Percentiles rank a stretch among this genome's conserved stretches.
Conservation (phyloP, 2,113 vertebrate genomes). For the Struthio camelus region DNA sequence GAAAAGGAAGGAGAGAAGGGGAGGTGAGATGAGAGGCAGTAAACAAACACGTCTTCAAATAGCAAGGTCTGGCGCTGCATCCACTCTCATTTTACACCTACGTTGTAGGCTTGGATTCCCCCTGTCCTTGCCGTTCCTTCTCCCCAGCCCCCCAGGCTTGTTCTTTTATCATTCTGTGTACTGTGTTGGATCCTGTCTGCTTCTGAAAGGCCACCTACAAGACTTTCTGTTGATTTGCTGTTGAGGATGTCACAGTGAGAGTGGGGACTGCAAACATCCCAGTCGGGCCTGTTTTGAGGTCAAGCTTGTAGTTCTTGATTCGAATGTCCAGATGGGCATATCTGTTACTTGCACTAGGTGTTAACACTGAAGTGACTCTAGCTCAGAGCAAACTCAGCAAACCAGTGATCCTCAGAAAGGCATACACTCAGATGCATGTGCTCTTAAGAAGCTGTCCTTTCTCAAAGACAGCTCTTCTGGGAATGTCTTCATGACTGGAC, state of each 20-base stretch:
- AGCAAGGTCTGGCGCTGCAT: not conserved
- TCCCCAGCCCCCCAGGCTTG: not conserved
- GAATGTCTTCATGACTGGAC: not conserved
- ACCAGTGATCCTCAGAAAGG: not conserved
- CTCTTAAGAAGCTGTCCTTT: not conserved
- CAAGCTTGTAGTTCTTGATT: not conserved
- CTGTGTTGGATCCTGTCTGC: not conserved
- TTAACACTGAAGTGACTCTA: not conserved
- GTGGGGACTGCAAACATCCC: not conserved
- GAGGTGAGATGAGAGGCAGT: not conserved
- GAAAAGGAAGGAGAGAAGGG: not conserved
- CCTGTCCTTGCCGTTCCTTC: not conserved
- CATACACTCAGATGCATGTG: not conserved
- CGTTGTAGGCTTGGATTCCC: not conserved
- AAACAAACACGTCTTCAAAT: not conserved
- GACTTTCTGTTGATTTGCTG: not conserved
- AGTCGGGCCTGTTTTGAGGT: accelerated
- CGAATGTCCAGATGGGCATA: not conserved
- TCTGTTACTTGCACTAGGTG: not conserved
- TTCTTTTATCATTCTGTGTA: not conserved
- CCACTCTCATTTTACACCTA: not conserved
- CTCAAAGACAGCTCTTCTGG: not conserved
- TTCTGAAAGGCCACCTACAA: not conserved
- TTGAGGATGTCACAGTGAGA: not conserved
- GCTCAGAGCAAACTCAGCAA: not conserved